Evolutionary conservation across 2,797 vertebrate species (phyloP), one percentile per base, ranked within the genome.

Genomic region (Mus caroli): DNA sequence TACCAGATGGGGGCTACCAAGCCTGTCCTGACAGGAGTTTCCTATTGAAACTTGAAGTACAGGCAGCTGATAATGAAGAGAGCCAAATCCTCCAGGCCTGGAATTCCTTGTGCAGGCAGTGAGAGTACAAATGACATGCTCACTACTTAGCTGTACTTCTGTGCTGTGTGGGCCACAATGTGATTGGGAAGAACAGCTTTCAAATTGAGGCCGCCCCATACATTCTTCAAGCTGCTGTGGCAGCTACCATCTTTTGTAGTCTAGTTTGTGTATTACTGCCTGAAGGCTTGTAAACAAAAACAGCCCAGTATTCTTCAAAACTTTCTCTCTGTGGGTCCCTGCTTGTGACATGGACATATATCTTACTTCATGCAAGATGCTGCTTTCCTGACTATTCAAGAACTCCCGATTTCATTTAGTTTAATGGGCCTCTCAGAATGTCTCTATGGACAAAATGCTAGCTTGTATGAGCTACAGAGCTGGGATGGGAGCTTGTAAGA

Each of bases 271-370:
- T 84, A 75, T 79, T 56, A 58, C 64, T 82, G 43, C 73, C 82
- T 92, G 17, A 87, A 95, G 86, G 86, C 56, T 88, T 88, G 64
- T 80, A 94, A 97, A 92, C 71, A 80, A 80, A 90, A 56, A 5
- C 34, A 91, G 46, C 60, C 28, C 31, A 91, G 64, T 71, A 80
- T 26, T 80, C 50, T 84, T 90, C 56, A 91, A 96, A 75, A 31
- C 54, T 76, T 92, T 94, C 80, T 94, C 56, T 73, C 50, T 64
- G 14, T 92, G 28, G 85, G 83, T 31, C 78, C 34, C 43, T 95
- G 87, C 34, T 93, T 85, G 31, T 90, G 77, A 60, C 78, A 82
- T 60, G 43, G 82, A 40, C 62, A 84, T 76, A 71, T 91, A 87
- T 91, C 37, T 91, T 93, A 84, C 5, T 37, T 94, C 64, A 90